phyloP scores from a whole-genome alignment of 2,113 vertebrate genomes.

The Nothobranchius kuhntae region DNA sequence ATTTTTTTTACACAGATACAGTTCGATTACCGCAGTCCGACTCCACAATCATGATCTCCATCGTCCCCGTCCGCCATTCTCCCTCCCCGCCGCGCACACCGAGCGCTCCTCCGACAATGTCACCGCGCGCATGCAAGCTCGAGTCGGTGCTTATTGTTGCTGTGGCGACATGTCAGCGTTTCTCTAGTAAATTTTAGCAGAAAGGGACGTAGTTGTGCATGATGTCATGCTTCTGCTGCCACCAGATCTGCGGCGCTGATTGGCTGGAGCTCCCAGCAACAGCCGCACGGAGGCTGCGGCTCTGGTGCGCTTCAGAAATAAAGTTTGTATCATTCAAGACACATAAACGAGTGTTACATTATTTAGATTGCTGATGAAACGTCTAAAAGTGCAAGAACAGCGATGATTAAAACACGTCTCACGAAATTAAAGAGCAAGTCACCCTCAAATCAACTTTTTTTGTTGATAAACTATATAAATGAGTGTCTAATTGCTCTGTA shows the following conservation, averaged over 20 bases:
- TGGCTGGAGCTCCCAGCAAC: conserved; percentile 77
- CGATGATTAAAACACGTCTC: too few relatives aligned
- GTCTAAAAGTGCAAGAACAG: too few relatives aligned
- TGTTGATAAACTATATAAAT: too few relatives aligned
- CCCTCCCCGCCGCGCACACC: conserved; percentile 16
- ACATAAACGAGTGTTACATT: too few relatives aligned
- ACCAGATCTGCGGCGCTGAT: conserved; percentile 60
- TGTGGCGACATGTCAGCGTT: conserved; percentile 23
- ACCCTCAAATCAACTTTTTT: too few relatives aligned
- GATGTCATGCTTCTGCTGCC: conserved; percentile 72
- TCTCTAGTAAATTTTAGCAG: conserved; percentile 36
- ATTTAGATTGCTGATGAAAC: too few relatives aligned
- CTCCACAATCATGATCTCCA: conserved; percentile 44
- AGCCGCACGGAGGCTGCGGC: conserved; percentile 54
- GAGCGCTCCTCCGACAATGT: background rate
- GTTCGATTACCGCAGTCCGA: conserved; percentile 62
- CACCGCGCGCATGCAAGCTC: conserved; percentile 5
- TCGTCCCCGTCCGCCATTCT: conserved; percentile 70
- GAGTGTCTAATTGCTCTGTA: too few relatives aligned
- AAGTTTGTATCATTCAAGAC: too few relatives aligned
- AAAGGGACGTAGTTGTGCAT: conserved; percentile 42
- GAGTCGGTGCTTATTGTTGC: conserved; percentile 5
- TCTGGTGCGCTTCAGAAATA: background rate
- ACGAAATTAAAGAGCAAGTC: too few relatives aligned
- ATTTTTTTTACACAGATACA: conserved; percentile 28